Conservation (phyloP, 2,113 vertebrate genomes). For the Eulacestoma nigropectus region DNA sequence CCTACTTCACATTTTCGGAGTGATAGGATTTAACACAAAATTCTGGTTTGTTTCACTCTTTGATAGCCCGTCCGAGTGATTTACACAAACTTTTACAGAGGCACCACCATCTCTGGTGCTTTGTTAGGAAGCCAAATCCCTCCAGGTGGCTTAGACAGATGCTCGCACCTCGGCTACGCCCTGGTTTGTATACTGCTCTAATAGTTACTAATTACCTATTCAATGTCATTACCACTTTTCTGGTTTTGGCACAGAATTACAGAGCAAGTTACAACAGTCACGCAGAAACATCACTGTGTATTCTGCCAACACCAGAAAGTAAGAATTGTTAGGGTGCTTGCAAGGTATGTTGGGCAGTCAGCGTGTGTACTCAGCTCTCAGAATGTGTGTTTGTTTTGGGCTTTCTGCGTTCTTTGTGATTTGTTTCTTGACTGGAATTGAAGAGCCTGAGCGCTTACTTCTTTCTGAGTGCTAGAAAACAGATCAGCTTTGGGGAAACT, state of each 20-base stretch:
- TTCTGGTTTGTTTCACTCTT: constrained; percentile 28
- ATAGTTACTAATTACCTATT: constrained; percentile 77
- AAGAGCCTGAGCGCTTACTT: neutral
- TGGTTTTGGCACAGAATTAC: constrained; percentile 60
- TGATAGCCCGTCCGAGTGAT: constrained; percentile 39
- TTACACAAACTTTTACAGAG: constrained; percentile 63
- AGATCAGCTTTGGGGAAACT: neutral
- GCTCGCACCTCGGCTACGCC: constrained; percentile 67
- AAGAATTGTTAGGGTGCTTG: neutral
- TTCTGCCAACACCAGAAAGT: constrained; percentile 49
- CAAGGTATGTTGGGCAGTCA: neutral
- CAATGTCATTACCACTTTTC: constrained; percentile 66
- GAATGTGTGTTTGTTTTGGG: constrained; percentile 16
- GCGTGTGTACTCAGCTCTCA: neutral
- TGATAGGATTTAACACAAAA: constrained; percentile 9
- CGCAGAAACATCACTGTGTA: constrained; percentile 26
- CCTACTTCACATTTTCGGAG: neutral
- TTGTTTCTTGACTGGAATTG: neutral
- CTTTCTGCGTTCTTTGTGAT: neutral
- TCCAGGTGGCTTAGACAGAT: constrained; percentile 71
- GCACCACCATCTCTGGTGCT: constrained; percentile 56
- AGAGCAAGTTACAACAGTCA: constrained; percentile 75
- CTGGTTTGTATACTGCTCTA: constrained; percentile 74
- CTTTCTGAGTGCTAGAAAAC: neutral
- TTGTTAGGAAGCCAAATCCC: constrained; percentile 76